Conservation (phyloP, 2,888 invertebrate genomes). For the Tyria jacobaeae region DNA sequence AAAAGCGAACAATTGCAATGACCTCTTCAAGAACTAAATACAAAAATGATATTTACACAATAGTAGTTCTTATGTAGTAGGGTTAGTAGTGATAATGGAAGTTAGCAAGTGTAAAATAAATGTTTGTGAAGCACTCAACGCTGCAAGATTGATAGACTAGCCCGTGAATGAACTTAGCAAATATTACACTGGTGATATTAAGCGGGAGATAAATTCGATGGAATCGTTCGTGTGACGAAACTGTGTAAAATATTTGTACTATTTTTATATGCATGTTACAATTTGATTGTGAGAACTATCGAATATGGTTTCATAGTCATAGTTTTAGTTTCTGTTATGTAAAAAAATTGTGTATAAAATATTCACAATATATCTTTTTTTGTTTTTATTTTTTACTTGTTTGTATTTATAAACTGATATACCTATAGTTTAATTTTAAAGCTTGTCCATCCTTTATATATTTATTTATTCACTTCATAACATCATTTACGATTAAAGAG, state of each 20-base stretch:
- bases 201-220: conserved; percentile 31
- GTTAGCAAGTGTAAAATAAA: conserved; percentile 38
- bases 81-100: conserved; percentile 33
- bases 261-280: conserved; percentile 22
- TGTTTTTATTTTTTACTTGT: background rate
- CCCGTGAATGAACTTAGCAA: conserved; percentile 64
- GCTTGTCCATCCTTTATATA: too few relatives aligned
- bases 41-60: conserved; percentile 24
- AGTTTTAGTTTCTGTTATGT: conserved; percentile 10
- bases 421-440: background rate
- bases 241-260: conserved; percentile 14
- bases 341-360: conserved; percentile 4
- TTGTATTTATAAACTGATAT: background rate
- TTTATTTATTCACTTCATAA: too few relatives aligned
- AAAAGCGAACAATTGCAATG: conserved; percentile 43
- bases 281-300: conserved; percentile 12
- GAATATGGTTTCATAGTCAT: conserved; percentile 13
- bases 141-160: conserved; percentile 65
- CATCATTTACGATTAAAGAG: too few relatives aligned
- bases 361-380: background rate
- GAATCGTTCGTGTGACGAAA: conserved; percentile 23
- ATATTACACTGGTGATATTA: conserved; percentile 53
- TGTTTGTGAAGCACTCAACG: conserved; percentile 56
- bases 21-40: conserved; percentile 29
- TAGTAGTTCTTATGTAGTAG: conserved; percentile 32